phyloP scores from a whole-genome alignment of 2,797 vertebrate genomes.

The Telmatherina bonti region DNA sequence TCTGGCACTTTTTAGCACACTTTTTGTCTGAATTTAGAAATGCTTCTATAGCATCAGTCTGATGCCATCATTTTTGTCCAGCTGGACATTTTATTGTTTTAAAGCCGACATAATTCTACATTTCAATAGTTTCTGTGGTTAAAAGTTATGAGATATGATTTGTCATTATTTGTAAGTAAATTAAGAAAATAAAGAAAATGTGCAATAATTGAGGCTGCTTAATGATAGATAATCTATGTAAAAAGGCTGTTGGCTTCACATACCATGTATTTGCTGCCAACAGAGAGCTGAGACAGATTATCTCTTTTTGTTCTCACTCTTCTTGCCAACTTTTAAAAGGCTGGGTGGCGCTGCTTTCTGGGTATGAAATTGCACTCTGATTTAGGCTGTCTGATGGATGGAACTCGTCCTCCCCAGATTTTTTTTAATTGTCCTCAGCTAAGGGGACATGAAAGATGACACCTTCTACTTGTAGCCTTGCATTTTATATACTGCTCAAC shows the following conservation, averaged over 20 bases:
- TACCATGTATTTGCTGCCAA: constrained; percentile 34
- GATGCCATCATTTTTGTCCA: not conserved
- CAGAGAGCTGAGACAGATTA: constrained; percentile 37
- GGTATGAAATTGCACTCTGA: constrained; percentile 24
- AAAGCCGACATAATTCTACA: not conserved
- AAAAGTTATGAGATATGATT: not conserved
- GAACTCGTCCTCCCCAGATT: constrained; percentile 33
- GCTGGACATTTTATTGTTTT: not conserved
- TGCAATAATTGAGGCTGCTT: not conserved
- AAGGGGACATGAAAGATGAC: constrained; percentile 51
- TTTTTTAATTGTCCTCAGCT: constrained; percentile 29
- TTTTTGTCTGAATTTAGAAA: not conserved
- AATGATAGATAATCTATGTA: constrained; percentile 15
- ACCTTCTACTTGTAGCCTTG: constrained; percentile 44
- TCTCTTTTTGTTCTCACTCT: constrained; percentile 29
- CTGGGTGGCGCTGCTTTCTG: constrained; percentile 29
- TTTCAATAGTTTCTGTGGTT: not conserved
- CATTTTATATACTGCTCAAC: constrained; percentile 62
- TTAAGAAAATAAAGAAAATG: not conserved
- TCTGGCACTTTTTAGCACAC: not conserved
- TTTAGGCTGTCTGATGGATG: constrained; percentile 11
- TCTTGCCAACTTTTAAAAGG: constrained; percentile 5
- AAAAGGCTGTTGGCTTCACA: constrained; percentile 23
- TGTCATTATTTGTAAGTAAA: not conserved
- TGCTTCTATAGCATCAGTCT: no score